These are phyloP conservation scores for Pachyramphus minor DNA, from an alignment of 2,113 vertebrate genomes.

Conservation along the genomic window DNA sequence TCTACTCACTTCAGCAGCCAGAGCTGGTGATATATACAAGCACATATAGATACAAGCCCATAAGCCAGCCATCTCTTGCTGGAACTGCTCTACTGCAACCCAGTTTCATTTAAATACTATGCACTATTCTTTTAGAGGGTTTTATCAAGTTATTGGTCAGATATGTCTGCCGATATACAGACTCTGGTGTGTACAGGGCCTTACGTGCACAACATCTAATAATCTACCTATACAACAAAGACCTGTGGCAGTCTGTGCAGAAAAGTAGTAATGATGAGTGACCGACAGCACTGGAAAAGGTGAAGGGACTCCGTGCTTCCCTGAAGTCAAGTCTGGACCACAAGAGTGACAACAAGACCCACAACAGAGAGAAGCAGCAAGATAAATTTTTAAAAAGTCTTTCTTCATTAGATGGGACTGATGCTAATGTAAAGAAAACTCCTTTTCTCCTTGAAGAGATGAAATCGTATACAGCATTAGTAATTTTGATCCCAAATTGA, in stretches of 20 bases:
- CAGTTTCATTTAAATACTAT: neutral
- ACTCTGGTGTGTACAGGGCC: neutral
- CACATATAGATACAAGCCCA: conserved; percentile 1
- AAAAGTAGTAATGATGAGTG: neutral
- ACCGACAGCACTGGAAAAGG: neutral
- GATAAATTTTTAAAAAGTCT: too few relatives aligned
- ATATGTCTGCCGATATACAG: neutral
- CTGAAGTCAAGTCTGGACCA: neutral
- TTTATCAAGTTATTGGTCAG: neutral
- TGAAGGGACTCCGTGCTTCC: neutral
- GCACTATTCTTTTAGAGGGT: neutral
- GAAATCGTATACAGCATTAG: neutral
- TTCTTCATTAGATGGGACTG: neutral
- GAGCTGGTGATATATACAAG: neutral
- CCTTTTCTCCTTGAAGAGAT: neutral
- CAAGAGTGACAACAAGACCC: neutral
- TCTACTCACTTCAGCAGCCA: conserved; percentile 8
- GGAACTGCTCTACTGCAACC: neutral
- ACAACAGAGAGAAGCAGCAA: neutral
- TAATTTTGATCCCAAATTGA: neutral
- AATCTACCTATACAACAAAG: neutral
- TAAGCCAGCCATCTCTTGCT: neutral
- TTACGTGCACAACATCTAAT: neutral
- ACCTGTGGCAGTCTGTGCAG: neutral
- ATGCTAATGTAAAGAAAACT: neutral